These are phyloP conservation scores for Spheniscus mendiculus DNA, from an alignment of 2,113 vertebrate species.

Conservation along the genomic window DNA sequence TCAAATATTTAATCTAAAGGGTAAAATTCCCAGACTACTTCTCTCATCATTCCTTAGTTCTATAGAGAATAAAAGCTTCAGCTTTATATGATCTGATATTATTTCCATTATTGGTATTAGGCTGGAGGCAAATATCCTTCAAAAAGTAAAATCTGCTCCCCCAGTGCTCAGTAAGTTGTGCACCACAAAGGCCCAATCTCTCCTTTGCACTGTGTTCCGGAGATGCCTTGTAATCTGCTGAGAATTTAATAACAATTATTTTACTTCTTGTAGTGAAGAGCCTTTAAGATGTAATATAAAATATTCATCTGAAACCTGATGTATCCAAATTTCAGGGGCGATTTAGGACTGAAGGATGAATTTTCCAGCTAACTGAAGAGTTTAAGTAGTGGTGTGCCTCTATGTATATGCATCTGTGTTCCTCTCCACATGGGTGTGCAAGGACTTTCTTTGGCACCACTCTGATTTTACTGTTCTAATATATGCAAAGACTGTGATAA, in stretches of 20 bases:
- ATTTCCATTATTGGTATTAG: constrained; percentile 81
- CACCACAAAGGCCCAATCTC: constrained; percentile 51
- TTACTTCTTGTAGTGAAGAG: constrained; percentile 49
- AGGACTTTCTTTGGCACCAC: not conserved
- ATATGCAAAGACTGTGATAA: not conserved
- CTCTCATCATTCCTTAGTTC: constrained; percentile 75
- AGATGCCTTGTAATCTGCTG: constrained; percentile 65
- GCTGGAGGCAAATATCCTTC: constrained; percentile 82
- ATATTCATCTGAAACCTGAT: constrained; percentile 50
- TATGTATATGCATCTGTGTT: not conserved
- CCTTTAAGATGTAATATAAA: constrained; percentile 62
- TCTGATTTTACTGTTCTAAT: not conserved
- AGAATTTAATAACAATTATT: constrained; percentile 76
- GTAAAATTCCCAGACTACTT: constrained; percentile 77
- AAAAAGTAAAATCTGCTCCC: constrained; percentile 65
- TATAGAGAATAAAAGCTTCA: constrained; percentile 77
- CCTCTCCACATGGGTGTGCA: not conserved
- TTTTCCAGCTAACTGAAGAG: constrained; percentile 22
- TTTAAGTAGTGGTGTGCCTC: not conserved
- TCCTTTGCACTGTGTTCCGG: constrained; percentile 42
- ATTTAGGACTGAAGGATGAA: constrained; percentile 30
- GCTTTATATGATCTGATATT: constrained; percentile 81
- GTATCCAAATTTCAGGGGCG: not conserved
- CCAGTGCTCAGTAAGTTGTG: not conserved
- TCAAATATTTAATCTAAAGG: constrained; percentile 85